Conservation (phyloP, 2,888 invertebrate genomes). For the Drosophila falleni region DNA sequence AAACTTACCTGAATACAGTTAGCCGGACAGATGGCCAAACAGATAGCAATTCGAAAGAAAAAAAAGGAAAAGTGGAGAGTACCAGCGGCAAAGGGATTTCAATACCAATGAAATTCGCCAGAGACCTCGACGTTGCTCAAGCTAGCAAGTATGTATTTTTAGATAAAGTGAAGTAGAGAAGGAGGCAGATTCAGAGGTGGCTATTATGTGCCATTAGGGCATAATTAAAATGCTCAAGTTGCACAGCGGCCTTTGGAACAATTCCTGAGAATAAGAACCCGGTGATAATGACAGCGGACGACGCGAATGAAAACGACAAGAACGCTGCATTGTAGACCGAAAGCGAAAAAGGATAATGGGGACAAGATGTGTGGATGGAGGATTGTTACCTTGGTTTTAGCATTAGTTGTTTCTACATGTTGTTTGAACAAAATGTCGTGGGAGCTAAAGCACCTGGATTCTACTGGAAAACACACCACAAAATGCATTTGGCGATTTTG, state of each 20-base stretch:
- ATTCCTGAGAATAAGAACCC: conserved; percentile 15
- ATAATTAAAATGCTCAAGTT: conserved; percentile 84
- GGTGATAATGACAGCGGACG: neutral
- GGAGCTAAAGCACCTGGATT: conserved; percentile 1
- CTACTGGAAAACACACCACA: neutral
- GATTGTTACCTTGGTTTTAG: neutral
- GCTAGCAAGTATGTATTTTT: conserved; percentile 10
- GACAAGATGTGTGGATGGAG: neutral
- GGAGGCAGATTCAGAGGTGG: conserved; percentile 52
- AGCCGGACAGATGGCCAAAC: conserved; percentile 27
- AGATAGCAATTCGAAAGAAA: conserved; percentile 57
- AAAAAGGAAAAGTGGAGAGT: conserved; percentile 49
- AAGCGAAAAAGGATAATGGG: neutral
- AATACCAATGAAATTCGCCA: conserved; percentile 61
- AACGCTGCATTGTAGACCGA: neutral
- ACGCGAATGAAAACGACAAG: neutral
- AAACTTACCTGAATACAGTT: conserved; percentile 70
- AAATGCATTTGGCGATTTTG: neutral
- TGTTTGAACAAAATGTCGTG: neutral
- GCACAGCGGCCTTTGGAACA: conserved; percentile 30
- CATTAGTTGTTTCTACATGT: neutral
- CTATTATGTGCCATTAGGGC: conserved; percentile 83
- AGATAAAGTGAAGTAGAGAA: neutral
- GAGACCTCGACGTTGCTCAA: conserved; percentile 22
- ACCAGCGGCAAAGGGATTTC: conserved; percentile 2